Conservation (phyloP, 2,113 vertebrate species). For the Hypanus sabinus region DNA sequence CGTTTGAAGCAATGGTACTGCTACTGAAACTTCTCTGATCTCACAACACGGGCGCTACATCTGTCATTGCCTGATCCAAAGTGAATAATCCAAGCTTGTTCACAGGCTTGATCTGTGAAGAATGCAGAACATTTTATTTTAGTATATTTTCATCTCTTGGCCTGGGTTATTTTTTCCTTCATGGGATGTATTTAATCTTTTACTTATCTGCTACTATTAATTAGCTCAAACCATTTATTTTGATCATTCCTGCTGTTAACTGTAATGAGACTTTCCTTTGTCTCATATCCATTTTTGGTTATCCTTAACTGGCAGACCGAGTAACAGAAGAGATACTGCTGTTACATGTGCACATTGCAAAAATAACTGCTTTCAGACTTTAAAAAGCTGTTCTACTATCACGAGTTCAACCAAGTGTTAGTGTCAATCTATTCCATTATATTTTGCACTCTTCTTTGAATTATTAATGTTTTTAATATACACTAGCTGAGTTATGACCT, state of each 20-base stretch:
- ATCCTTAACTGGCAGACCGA: constrained; percentile 1
- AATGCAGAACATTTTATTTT: not conserved
- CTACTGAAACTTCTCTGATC: not conserved
- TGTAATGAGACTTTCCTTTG: not conserved
- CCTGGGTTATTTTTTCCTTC: not conserved
- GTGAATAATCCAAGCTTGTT: not conserved
- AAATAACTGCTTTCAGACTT: constrained; percentile 5
- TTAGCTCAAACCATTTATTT: not conserved
- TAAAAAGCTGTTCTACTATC: not conserved
- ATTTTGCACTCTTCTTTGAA: not conserved
- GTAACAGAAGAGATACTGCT: too few species aligned
- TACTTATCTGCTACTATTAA: not conserved
- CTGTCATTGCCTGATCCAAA: not conserved
- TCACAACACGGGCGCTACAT: not conserved
- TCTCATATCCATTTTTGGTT: not conserved
- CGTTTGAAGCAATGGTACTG: not conserved
- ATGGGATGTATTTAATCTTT: not conserved
- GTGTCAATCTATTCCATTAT: not conserved
- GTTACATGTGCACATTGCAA: not conserved
- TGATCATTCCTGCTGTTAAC: not conserved
- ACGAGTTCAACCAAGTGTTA: not conserved
- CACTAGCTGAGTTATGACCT: not conserved
- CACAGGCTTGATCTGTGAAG: not conserved
- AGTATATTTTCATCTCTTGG: not conserved
- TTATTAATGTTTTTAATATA: not conserved